Evolutionary conservation across 2,797 vertebrate species (phyloP).

Genomic region (Chiroxiphia lanceolata): DNA sequence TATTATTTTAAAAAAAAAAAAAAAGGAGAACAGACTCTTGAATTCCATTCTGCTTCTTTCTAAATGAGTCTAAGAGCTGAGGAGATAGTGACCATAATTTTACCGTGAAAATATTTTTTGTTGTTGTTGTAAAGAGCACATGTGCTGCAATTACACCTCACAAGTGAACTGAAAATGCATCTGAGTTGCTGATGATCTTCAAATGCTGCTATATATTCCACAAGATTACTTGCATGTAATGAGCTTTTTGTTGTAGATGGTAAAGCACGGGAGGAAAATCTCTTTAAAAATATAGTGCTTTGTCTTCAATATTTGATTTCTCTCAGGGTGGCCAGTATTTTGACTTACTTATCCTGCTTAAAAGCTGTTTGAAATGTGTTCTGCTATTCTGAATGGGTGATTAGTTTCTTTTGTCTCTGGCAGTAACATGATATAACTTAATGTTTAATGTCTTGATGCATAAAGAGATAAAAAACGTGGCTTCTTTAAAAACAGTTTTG

Average conservation of each 20-base stretch:
- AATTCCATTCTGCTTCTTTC: neutral
- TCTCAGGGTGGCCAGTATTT: constrained; percentile 81
- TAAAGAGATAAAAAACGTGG: constrained; percentile 59
- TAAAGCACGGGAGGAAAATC: constrained; percentile 70
- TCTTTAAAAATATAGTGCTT: constrained; percentile 63
- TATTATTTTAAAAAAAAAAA: neutral
- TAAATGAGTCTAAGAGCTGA: constrained; percentile 40
- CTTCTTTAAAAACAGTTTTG: constrained; percentile 63
- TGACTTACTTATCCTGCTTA: constrained; percentile 73
- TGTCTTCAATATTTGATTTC: constrained; percentile 72
- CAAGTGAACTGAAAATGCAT: constrained; percentile 63
- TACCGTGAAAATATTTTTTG: constrained; percentile 40
- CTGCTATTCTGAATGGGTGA: constrained; percentile 69
- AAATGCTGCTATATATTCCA: constrained; percentile 75
- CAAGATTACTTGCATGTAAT: constrained; percentile 68
- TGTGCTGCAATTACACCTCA: constrained; percentile 51
- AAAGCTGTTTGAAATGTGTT: constrained; percentile 68
- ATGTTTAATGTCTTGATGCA: constrained; percentile 68
- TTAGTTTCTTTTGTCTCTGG: constrained; percentile 70
- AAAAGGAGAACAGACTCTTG: neutral
- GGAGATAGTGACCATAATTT: constrained; percentile 21
- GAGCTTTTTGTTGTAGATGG: constrained; percentile 71
- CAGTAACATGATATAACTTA: constrained; percentile 66
- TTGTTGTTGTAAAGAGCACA: constrained; percentile 62
- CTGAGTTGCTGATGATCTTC: constrained; percentile 64